Percentiles rank a stretch among this genome's conserved stretches.
Evolutionary conservation across 2,888 invertebrate genomes (phyloP).

Genomic region (Beris chalybata): DNA sequence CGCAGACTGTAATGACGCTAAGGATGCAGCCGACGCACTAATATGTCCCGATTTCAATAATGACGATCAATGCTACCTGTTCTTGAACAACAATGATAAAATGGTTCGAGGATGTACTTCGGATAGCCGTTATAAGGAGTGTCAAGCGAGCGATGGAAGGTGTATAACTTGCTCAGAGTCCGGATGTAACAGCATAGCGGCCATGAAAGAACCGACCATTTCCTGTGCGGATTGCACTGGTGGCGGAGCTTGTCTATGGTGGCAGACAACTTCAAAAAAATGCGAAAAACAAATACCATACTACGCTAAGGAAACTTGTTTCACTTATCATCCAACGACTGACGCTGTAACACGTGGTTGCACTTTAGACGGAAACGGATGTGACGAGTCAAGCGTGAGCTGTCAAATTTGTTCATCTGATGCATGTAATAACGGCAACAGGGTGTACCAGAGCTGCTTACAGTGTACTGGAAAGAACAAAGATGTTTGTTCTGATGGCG

Average conservation of each 20-base stretch:
- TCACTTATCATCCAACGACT: constrained; percentile 4
- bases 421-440: constrained; percentile 40
- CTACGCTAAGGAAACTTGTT: constrained; percentile 20
- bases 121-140: constrained; percentile 30
- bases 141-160: not conserved
- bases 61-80: constrained; percentile 46
- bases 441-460: constrained; percentile 12
- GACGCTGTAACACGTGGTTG: constrained; percentile 40
- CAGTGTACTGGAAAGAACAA: constrained; percentile 9
- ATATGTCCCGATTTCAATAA: constrained; percentile 40
- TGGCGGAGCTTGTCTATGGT: constrained; percentile 7
- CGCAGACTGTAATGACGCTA: constrained; percentile 34
- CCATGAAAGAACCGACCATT: constrained; percentile 37
- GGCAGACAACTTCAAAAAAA: not conserved
- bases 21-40: not conserved
- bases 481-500: constrained; percentile 1
- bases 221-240: constrained; percentile 40
- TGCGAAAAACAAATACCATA: constrained; percentile 10
- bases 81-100: constrained; percentile 40
- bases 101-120: constrained; percentile 41
- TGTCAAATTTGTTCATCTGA: constrained; percentile 33
- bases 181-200: constrained; percentile 39
- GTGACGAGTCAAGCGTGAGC: constrained; percentile 13
- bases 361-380: constrained; percentile 39
- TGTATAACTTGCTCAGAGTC: constrained; percentile 25